Evolutionary conservation across 64 coral and sea anemone species (phyloP).

Genomic region (Cladopsammia gracilis): DNA sequence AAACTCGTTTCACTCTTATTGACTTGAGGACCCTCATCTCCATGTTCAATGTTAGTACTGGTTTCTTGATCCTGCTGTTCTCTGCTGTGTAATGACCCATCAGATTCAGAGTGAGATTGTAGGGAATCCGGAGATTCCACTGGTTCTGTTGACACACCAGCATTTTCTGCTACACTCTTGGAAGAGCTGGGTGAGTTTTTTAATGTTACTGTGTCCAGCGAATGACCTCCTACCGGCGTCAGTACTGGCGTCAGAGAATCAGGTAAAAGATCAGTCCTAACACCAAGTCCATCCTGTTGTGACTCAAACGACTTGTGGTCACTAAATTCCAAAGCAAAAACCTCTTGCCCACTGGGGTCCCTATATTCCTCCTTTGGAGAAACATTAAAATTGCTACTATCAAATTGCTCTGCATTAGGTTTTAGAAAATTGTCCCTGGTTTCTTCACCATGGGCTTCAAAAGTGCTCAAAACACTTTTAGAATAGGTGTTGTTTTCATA

Average conservation of each 20-base stretch:
- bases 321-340: background rate
- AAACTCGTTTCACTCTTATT: conserved; percentile 14
- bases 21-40: background rate
- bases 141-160: background rate
- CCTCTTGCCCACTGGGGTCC: background rate
- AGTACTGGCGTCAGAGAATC: background rate
- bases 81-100: background rate
- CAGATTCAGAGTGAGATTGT: background rate
- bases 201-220: background rate
- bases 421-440: background rate
- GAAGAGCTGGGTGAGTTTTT: background rate
- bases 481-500: background rate
- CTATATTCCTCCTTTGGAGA: conserved; percentile 25
- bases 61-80: background rate
- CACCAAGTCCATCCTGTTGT: background rate
- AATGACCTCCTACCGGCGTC: background rate
- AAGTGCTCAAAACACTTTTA: background rate
- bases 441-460: background rate
- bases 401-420: background rate
- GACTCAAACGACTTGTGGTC: background rate
- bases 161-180: background rate
- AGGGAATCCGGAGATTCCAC: background rate
- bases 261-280: background rate
- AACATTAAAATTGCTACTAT: conserved; percentile 3
- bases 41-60: background rate